Conservation (phyloP, 2,797 vertebrate genomes). For the Hoplostethus mediterraneus region DNA sequence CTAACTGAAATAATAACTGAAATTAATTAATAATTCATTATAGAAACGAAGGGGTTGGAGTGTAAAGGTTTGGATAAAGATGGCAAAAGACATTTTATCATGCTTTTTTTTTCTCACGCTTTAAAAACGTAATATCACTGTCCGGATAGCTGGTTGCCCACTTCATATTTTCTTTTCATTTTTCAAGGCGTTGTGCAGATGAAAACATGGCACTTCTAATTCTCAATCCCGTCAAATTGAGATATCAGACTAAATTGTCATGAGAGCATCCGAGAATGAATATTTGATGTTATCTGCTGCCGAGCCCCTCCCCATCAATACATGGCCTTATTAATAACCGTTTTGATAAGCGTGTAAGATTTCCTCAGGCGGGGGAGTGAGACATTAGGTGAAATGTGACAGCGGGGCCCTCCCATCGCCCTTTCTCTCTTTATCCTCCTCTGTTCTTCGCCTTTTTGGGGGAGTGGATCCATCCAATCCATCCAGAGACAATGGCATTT, state of each 20-base stretch:
- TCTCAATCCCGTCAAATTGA: constrained; percentile 70
- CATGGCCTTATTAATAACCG: constrained; percentile 80
- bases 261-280: constrained; percentile 69
- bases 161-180: neutral
- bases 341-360: constrained; percentile 80
- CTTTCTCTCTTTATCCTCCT: constrained; percentile 71
- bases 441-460: constrained; percentile 75
- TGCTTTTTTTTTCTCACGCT: too few relatives aligned
- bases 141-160: too few relatives aligned
- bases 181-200: constrained; percentile 15
- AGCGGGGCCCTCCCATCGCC: constrained; percentile 83
- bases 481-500: constrained; percentile 92
- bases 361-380: constrained; percentile 83
- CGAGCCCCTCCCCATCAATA: constrained; percentile 66
- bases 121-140: too few relatives aligned
- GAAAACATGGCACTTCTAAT: constrained; percentile 7
- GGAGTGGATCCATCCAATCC: constrained; percentile 86
- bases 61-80: too few relatives aligned
- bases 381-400: constrained; percentile 86
- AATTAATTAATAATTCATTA: too few relatives aligned
- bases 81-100: too few relatives aligned
- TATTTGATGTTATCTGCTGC: constrained; percentile 66
- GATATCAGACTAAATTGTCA: constrained; percentile 80
- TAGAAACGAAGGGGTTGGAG: too few relatives aligned
- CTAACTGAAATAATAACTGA: too few relatives aligned